A percentile compares a stretch with the other conserved stretches of the same genome.
phyloP scores from a whole-genome alignment of 2,797 vertebrate genomes.

The Bovichtus variegatus region DNA sequence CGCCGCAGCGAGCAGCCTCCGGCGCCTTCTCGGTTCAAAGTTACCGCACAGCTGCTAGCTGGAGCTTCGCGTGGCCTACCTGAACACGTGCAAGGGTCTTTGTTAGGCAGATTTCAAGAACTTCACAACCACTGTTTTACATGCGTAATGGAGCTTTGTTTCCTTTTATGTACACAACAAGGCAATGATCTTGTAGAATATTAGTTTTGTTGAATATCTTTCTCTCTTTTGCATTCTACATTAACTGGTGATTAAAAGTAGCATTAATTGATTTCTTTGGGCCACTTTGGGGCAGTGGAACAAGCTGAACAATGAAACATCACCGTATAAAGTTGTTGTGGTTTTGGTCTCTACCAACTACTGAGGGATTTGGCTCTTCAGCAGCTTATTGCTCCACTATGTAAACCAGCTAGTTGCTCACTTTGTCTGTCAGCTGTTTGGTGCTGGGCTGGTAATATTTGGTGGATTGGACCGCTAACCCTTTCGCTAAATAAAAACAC shows the following conservation, averaged over 20 bases:
- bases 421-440: neutral
- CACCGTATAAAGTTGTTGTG: neutral
- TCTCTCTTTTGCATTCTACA: neutral
- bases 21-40: slow-evolving; percentile 61
- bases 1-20: slow-evolving; percentile 26
- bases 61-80: slow-evolving; percentile 23
- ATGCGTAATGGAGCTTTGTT: neutral
- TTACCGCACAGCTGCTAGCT: slow-evolving; percentile 48
- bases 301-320: neutral
- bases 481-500: neutral
- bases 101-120: neutral
- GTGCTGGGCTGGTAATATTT: neutral
- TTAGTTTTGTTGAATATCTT: neutral
- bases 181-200: neutral
- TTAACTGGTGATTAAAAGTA: neutral
- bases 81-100: slow-evolving; percentile 20
- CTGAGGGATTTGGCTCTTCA: neutral
- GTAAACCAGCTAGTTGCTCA: neutral
- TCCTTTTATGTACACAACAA: neutral
- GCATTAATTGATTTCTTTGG: rapidly evolving
- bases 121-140: slow-evolving; percentile 28
- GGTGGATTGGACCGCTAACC: too few relatives aligned
- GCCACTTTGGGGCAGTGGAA: neutral
- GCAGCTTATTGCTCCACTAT: neutral
- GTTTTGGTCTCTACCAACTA: neutral